Conservation (phyloP, 2,113 vertebrate genomes). For the Myotis lucifugus region DNA sequence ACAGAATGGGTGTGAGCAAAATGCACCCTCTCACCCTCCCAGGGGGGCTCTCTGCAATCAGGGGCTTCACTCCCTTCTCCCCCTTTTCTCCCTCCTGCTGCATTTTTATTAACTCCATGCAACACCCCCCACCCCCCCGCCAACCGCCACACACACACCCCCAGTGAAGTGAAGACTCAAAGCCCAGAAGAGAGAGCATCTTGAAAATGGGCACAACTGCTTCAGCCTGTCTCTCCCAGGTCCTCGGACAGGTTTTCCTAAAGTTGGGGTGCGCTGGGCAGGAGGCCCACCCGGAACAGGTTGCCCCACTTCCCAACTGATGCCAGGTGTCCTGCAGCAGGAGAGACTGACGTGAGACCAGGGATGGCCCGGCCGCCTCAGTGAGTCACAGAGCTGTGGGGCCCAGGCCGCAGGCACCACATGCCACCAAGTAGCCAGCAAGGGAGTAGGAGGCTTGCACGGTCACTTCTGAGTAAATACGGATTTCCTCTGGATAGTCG, state of each 20-base stretch:
- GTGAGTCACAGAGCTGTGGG: background rate
- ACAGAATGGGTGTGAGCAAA: background rate
- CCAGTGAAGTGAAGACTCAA: background rate
- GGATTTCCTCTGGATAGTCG: background rate
- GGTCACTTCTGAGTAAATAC: background rate
- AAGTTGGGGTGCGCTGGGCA: background rate
- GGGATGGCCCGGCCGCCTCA: background rate
- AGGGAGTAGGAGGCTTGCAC: background rate
- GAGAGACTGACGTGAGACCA: background rate
- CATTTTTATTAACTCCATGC: background rate
- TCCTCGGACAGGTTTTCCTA: background rate
- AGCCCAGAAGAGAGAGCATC: background rate
- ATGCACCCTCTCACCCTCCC: rapidly evolving
- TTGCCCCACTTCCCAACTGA: background rate
- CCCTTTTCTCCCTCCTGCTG: background rate
- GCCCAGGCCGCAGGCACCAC: rapidly evolving
- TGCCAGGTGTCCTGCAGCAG: background rate
- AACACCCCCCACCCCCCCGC: too few species aligned
- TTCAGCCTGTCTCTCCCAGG: background rate
- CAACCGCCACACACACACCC: too few species aligned
- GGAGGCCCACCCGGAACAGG: background rate
- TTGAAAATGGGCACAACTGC: background rate
- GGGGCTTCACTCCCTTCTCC: background rate
- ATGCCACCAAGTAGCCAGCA: background rate
- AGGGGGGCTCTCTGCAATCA: background rate